Conservation (phyloP, 2,888 invertebrate genomes). For the Pheosia tremula region DNA sequence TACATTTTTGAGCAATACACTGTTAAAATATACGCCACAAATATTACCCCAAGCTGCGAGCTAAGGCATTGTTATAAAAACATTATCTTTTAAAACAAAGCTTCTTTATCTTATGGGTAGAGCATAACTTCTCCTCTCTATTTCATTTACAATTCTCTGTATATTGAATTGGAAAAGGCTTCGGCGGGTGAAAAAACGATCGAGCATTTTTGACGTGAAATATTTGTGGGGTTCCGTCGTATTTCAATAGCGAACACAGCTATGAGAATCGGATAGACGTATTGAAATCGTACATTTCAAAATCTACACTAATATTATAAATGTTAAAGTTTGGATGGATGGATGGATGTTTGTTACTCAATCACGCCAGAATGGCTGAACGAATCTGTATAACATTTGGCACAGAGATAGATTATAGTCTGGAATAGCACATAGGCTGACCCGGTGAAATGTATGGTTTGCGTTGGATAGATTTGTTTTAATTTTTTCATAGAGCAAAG, state of each 20-base stretch:
- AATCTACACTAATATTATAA: background rate
- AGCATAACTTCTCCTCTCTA: slow-evolving; percentile 38
- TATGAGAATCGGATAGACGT: background rate
- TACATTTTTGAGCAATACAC: too few species aligned
- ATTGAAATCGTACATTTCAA: background rate
- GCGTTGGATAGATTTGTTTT: too few species aligned
- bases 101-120: slow-evolving; percentile 39
- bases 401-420: too few species aligned
- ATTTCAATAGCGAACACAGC: background rate
- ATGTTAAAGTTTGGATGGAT: too few species aligned
- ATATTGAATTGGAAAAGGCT: slow-evolving; percentile 45
- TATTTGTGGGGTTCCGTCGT: slow-evolving; percentile 16
- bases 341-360: too few species aligned
- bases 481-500: too few species aligned
- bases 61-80: slow-evolving; percentile 14
- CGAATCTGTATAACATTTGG: too few species aligned
- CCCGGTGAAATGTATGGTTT: too few species aligned
- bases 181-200: slow-evolving; percentile 8
- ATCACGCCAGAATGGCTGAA: too few species aligned
- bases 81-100: slow-evolving; percentile 42
- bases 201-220: slow-evolving; percentile 5
- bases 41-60: background rate
- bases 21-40: background rate
- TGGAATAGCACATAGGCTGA: too few species aligned
- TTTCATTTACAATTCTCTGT: slow-evolving; percentile 47